Evolutionary conservation across 2,888 invertebrate species (phyloP).

Genomic region (Cancer borealis): DNA sequence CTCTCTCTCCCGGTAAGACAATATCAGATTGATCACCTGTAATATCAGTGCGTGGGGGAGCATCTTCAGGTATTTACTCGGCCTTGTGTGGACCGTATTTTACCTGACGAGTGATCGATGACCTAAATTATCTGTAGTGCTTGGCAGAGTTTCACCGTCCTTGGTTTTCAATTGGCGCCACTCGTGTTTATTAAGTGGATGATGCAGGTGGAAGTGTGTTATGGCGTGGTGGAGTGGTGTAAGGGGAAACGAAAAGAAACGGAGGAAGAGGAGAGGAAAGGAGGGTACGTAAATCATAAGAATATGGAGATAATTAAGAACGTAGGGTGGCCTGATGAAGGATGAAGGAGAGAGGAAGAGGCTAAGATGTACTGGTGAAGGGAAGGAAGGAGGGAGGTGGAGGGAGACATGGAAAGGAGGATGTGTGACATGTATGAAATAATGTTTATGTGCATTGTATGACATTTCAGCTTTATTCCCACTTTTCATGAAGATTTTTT

Average conservation of each 20-base stretch:
- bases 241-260: neutral
- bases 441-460: neutral
- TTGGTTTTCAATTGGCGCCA: neutral
- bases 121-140: conserved; percentile 26
- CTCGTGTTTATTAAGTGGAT: conserved; percentile 38
- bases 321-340: neutral
- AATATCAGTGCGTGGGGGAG: conserved; percentile 23
- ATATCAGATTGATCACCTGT: neutral
- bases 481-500: neutral
- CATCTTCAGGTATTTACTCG: conserved; percentile 28
- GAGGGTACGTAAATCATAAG: neutral
- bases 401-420: neutral
- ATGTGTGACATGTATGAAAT: neutral
- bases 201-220: neutral
- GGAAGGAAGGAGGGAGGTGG: neutral
- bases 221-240: neutral
- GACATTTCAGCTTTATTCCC: neutral
- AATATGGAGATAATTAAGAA: neutral
- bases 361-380: neutral
- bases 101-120: conserved; percentile 35
- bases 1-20: neutral
- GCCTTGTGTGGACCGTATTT: conserved; percentile 22
- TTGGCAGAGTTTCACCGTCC: neutral
- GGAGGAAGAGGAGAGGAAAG: neutral
- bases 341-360: neutral